phyloP scores from a whole-genome alignment of 2,113 vertebrate species.

The Leiothrix lutea region DNA sequence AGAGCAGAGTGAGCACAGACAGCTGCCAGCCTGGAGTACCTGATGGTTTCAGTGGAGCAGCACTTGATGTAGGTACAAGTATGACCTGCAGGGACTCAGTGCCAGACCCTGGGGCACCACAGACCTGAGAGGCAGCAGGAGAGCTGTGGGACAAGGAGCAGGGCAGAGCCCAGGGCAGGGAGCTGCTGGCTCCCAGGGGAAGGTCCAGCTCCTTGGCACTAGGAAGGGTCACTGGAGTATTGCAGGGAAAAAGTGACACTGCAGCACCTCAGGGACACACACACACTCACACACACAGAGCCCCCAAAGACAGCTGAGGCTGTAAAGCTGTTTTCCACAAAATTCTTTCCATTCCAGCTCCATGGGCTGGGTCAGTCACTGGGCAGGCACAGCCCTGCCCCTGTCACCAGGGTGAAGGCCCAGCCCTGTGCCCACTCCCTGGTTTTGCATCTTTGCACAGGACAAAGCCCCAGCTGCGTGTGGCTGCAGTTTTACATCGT shows the following conservation, averaged over 20 bases:
- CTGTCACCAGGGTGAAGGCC: accelerated
- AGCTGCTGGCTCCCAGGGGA: not conserved
- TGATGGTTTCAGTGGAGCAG: not conserved
- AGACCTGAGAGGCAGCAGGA: accelerated
- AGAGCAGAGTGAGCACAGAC: not conserved
- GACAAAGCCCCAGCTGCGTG: not conserved
- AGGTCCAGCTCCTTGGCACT: accelerated
- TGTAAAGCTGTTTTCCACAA: not conserved
- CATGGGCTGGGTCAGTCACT: accelerated
- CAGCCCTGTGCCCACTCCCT: accelerated
- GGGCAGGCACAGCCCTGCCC: not conserved
- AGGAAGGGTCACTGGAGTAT: accelerated
- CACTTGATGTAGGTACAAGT: accelerated
- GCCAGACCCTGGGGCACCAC: not conserved
- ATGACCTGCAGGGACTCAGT: accelerated
- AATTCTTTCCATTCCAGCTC: not conserved
- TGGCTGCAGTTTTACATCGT: not conserved
- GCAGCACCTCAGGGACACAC: not conserved
- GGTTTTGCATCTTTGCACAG: not conserved
- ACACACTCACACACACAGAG: no score
- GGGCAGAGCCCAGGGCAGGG: not conserved
- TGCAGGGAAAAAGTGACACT: not conserved
- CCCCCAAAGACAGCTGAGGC: not conserved
- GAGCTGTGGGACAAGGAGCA: not conserved
- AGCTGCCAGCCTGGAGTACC: not conserved